A percentile compares a stretch with the other conserved stretches of the same genome.
Conservation (phyloP, 2,113 vertebrate genomes). For the Morone chrysops region DNA sequence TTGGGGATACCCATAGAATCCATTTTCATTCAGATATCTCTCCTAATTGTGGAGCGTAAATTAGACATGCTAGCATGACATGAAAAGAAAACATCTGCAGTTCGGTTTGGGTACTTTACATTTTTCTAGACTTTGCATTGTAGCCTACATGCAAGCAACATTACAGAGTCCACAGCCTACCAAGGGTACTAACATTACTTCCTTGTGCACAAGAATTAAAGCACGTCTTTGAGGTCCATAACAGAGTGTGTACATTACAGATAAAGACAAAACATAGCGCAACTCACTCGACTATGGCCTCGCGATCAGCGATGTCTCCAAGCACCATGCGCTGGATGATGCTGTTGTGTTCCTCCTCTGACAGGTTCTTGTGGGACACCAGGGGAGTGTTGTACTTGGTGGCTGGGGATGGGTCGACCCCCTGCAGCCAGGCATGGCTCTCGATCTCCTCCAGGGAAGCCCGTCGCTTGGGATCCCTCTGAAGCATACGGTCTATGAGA, state of each 20-base stretch:
- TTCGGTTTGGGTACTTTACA: not conserved
- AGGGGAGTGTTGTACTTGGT: constrained; percentile 96
- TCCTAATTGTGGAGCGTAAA: no score
- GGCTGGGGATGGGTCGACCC: constrained; percentile 97
- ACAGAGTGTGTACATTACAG: not conserved
- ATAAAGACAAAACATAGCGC: not conserved
- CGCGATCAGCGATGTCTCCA: constrained; percentile 95
- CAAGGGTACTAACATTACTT: not conserved
- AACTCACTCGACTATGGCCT: constrained; percentile 95
- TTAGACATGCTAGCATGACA: no score
- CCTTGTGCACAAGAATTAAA: not conserved
- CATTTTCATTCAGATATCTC: no score
- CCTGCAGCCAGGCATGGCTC: constrained; percentile 94
- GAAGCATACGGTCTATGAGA: constrained; percentile 96
- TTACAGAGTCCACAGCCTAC: not conserved
- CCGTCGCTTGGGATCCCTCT: constrained; percentile 94
- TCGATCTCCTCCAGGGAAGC: constrained; percentile 97
- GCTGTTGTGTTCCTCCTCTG: constrained; percentile 97
- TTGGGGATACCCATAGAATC: no score
- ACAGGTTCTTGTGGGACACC: constrained; percentile 96
- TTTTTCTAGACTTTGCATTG: not conserved
- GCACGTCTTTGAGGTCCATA: not conserved
- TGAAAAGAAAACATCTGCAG: not conserved
- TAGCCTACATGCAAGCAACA: not conserved
- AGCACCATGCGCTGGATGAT: constrained; percentile 99